Evolutionary conservation across 2,113 vertebrate genomes (phyloP).

Genomic region (Bos indicus): DNA sequence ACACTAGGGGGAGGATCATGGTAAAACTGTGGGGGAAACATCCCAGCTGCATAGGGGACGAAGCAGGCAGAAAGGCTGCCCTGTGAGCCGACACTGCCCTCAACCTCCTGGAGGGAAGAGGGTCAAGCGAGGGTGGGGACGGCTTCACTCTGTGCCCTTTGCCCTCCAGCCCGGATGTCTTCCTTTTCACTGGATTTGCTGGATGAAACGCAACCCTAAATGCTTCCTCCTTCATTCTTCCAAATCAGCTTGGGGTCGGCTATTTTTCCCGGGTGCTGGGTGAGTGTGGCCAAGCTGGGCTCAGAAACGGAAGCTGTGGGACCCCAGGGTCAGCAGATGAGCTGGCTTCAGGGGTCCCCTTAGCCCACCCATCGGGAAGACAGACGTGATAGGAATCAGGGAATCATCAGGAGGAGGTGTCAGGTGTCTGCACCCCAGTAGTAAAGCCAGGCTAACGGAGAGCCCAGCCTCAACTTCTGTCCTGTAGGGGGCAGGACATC

Average conservation of each 20-base stretch:
- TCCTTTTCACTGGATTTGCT: neutral
- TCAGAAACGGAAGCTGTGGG: neutral
- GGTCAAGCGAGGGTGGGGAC: neutral
- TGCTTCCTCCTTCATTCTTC: neutral
- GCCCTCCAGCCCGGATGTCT: neutral
- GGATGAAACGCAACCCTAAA: neutral
- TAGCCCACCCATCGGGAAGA: neutral
- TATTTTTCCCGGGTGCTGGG: neutral
- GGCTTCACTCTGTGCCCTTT: neutral
- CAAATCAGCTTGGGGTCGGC: neutral
- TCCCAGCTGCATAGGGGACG: accelerated
- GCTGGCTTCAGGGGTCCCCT: neutral
- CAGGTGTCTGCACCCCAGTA: neutral
- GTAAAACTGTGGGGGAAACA: neutral
- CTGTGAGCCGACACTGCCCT: neutral
- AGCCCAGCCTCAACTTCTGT: neutral
- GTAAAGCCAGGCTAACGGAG: neutral
- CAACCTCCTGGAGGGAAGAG: neutral
- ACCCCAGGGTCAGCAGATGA: neutral
- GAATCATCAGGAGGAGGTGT: neutral
- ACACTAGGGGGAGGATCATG: neutral
- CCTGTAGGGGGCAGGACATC: neutral
- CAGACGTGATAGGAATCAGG: neutral
- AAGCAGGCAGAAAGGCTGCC: neutral
- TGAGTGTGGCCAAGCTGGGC: neutral